Evolutionary conservation across 2,888 invertebrate species (phyloP).

Genomic region (Caenorhabditis auriculariae): DNA sequence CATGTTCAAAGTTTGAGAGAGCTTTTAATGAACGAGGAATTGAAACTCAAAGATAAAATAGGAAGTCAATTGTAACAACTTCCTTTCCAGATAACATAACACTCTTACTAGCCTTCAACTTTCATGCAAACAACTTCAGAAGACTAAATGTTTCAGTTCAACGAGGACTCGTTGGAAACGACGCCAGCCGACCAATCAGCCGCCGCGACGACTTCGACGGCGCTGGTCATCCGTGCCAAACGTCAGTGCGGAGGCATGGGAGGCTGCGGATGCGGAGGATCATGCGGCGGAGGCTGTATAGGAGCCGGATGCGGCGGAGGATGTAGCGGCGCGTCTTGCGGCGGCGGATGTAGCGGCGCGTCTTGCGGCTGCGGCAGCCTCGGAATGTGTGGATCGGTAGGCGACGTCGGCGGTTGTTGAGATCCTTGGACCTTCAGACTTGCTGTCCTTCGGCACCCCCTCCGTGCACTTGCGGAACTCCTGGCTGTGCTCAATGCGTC

Average conservation of each 20-base stretch:
- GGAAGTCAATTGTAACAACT: no score
- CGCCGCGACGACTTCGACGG: no score
- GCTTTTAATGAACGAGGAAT: no score
- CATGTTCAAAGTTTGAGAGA: no score
- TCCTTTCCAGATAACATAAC: no score
- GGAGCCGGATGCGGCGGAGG: slow-evolving; percentile 11
- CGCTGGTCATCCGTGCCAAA: slow-evolving; percentile 36
- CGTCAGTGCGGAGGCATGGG: slow-evolving; percentile 44
- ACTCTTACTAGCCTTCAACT: no score
- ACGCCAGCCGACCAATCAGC: no score
- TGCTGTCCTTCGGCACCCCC: slow-evolving; percentile 37
- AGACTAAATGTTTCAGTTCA: background rate
- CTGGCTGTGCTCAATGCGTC: slow-evolving; percentile 33
- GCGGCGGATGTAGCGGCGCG: slow-evolving; percentile 23
- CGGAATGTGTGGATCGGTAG: slow-evolving; percentile 30
- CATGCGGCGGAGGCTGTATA: slow-evolving; percentile 9
- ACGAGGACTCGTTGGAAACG: background rate
- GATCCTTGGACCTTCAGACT: slow-evolving; percentile 10
- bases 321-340: no score
- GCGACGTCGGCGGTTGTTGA: background rate
- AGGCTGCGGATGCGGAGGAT: slow-evolving; percentile 38
- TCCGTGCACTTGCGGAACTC: slow-evolving; percentile 38
- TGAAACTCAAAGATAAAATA: no score
- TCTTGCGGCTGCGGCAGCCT: slow-evolving; percentile 24
- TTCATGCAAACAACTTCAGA: no score